Evolutionary conservation across 2,113 vertebrate species (phyloP).

Genomic region (Phodopus roborovskii): DNA sequence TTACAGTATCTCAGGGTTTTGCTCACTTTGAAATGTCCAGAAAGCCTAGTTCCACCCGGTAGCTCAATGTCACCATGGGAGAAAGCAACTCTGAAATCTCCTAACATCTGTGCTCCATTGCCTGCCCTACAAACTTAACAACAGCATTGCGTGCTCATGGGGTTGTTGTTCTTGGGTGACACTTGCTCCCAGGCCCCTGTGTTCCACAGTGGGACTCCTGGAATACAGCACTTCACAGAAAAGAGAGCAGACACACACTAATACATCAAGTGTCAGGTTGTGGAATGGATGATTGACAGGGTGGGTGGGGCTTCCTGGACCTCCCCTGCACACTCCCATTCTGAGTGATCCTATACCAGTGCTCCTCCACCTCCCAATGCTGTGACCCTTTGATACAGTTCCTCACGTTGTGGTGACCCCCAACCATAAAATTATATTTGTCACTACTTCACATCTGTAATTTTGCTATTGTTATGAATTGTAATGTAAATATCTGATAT

Average conservation of each 20-base stretch:
- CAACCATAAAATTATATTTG: neutral
- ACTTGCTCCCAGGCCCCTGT: neutral
- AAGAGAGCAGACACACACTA: neutral
- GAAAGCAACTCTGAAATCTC: neutral
- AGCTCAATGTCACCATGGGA: neutral
- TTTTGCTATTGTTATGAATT: neutral
- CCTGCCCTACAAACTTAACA: neutral
- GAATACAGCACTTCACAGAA: accelerated
- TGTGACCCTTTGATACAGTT: neutral
- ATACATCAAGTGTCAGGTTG: accelerated
- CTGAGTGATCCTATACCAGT: neutral
- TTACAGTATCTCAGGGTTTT: neutral
- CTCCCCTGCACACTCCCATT: neutral
- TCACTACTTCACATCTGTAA: neutral
- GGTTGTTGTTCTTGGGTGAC: neutral
- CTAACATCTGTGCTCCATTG: accelerated
- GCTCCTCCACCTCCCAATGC: neutral
- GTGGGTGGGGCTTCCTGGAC: neutral
- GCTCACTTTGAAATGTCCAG: neutral
- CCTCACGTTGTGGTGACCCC: neutral
- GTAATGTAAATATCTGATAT: neutral
- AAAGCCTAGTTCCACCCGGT: neutral
- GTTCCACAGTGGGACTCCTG: neutral
- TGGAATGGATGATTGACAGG: accelerated
- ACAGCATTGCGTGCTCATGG: accelerated